phyloP scores from a whole-genome alignment of 2,888 invertebrate genomes.

The Eupithecia dodoneata region DNA sequence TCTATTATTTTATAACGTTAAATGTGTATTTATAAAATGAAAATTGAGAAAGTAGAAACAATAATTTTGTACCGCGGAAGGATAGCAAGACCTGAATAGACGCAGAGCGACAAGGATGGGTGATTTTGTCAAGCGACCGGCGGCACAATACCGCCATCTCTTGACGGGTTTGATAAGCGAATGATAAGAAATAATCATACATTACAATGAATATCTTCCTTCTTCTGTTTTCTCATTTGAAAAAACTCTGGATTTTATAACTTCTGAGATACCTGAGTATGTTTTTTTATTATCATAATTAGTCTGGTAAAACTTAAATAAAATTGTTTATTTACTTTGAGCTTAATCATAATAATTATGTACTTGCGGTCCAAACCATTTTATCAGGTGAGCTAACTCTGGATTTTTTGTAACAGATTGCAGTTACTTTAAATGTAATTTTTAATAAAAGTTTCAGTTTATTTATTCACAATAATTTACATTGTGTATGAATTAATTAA shows the following conservation, averaged over 20 bases:
- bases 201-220: not conserved
- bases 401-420: not conserved
- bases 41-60: not conserved
- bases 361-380: not conserved
- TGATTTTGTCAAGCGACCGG: not conserved
- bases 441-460: not conserved
- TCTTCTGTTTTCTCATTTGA: not conserved
- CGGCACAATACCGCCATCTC: conserved; percentile 52
- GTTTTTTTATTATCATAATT: not conserved
- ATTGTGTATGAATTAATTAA: too few species aligned
- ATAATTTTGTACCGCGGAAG: conserved; percentile 34
- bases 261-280: not conserved
- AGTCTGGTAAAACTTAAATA: too few species aligned
- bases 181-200: not conserved
- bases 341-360: not conserved
- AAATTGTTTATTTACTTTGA: not conserved
- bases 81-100: conserved; percentile 35
- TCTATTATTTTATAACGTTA: not conserved
- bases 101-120: conserved; percentile 33
- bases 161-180: conserved; percentile 33
- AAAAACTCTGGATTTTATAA: not conserved
- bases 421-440: not conserved
- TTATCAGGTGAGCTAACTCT: not conserved
- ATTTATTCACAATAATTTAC: not conserved
- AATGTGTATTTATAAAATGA: not conserved